These are phyloP conservation scores for Ichneumon xanthorius DNA, from an alignment of 2,888 invertebrate genomes.

Conservation along the genomic window DNA sequence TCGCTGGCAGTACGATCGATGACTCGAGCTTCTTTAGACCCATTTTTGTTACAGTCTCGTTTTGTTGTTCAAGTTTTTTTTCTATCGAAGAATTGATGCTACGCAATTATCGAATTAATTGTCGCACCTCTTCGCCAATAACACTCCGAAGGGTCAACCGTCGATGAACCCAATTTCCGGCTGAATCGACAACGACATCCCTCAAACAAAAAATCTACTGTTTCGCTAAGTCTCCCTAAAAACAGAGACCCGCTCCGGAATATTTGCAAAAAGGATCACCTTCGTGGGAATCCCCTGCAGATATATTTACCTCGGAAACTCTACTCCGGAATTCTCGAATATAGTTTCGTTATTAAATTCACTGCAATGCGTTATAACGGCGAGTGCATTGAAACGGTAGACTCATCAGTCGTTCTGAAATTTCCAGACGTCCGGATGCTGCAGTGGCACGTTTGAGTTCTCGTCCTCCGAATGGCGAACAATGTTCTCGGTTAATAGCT, in stretches of 20 bases:
- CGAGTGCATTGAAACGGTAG: background rate
- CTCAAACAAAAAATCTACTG: background rate
- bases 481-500: constrained; percentile 54
- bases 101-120: background rate
- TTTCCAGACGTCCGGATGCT: background rate
- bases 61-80: background rate
- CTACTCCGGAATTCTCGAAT: background rate
- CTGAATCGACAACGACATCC: too few relatives aligned
- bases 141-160: background rate
- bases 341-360: background rate
- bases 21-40: background rate
- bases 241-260: background rate
- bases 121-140: background rate
- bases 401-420: background rate
- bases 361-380: background rate
- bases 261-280: background rate
- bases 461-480: constrained; percentile 5
- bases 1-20: background rate
- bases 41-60: background rate
- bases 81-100: background rate
- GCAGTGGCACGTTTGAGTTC: background rate
- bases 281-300: background rate
- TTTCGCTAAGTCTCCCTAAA: background rate
- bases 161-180: background rate
- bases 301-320: background rate